Percentiles rank a stretch among this genome's conserved stretches.
phyloP scores from a whole-genome alignment of 2,113 vertebrate genomes.

The Apeltes quadracus region DNA sequence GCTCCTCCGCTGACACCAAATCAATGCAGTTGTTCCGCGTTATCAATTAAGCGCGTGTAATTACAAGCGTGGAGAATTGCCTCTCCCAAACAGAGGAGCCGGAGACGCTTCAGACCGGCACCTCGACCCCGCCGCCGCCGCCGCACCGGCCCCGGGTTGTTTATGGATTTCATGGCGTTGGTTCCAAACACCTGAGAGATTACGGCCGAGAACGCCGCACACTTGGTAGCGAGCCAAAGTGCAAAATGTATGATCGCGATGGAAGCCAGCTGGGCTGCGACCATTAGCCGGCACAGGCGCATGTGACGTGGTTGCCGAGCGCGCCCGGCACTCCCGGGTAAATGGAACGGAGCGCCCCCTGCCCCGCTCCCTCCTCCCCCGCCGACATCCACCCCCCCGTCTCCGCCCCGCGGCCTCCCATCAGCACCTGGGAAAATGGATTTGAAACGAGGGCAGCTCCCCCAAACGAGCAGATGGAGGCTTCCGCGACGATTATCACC shows the following conservation, averaged over 20 bases:
- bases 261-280: constrained; percentile 76
- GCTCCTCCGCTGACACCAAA: constrained; percentile 75
- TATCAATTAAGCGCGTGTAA: constrained; percentile 85
- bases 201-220: constrained; percentile 46
- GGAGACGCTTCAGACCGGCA: constrained; percentile 26
- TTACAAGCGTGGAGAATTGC: constrained; percentile 80
- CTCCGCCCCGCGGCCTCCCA: constrained; percentile 64
- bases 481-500: constrained; percentile 76
- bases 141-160: constrained; percentile 26
- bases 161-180: constrained; percentile 62
- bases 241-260: constrained; percentile 66
- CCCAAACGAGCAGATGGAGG: constrained; percentile 78
- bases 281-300: constrained; percentile 71
- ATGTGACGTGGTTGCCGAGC: constrained; percentile 67
- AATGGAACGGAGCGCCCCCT: constrained; percentile 61
- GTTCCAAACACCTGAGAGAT: constrained; percentile 68
- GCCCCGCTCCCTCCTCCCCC: constrained; percentile 19
- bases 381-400: constrained; percentile 36
- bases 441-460: constrained; percentile 72
- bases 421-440: constrained; percentile 79
- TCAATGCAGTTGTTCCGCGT: constrained; percentile 83
- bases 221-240: constrained; percentile 69
- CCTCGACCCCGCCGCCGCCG: constrained; percentile 37
- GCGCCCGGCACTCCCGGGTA: constrained; percentile 59
- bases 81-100: constrained; percentile 66